phyloP scores from a whole-genome alignment of 2,113 vertebrate genomes.

The Ceratotherium simum region DNA sequence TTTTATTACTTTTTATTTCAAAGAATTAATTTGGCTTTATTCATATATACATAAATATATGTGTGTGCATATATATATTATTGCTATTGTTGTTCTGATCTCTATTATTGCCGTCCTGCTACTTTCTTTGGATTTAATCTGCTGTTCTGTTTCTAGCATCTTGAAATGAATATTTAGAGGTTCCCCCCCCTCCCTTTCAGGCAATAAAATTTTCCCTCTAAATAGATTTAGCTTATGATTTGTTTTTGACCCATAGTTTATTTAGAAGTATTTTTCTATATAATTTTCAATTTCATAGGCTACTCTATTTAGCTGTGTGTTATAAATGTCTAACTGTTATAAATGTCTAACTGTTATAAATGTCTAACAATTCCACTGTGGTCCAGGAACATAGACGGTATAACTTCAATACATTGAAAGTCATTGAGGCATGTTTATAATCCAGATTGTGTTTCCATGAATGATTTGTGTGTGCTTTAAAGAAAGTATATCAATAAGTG shows the following conservation, averaged over 20 bases:
- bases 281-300: not conserved
- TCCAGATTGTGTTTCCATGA: not conserved
- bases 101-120: not conserved
- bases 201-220: not conserved
- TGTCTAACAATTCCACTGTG: not conserved
- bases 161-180: not conserved
- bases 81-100: not conserved
- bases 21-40: not conserved
- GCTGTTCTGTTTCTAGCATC: not conserved
- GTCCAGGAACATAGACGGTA: not conserved
- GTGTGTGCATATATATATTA: not conserved
- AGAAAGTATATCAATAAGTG: not conserved
- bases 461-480: not conserved
- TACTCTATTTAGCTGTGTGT: not conserved
- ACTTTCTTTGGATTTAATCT: conserved; percentile 21
- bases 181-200: not conserved
- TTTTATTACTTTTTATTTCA: not conserved
- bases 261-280: not conserved
- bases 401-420: not conserved
- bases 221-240: not conserved
- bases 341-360: not conserved
- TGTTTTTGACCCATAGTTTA: not conserved
- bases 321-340: not conserved
- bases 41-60: not conserved
- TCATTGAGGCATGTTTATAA: not conserved